Conservation (phyloP, 2,797 vertebrate species). For the Myoxocephalus aenaeus region DNA sequence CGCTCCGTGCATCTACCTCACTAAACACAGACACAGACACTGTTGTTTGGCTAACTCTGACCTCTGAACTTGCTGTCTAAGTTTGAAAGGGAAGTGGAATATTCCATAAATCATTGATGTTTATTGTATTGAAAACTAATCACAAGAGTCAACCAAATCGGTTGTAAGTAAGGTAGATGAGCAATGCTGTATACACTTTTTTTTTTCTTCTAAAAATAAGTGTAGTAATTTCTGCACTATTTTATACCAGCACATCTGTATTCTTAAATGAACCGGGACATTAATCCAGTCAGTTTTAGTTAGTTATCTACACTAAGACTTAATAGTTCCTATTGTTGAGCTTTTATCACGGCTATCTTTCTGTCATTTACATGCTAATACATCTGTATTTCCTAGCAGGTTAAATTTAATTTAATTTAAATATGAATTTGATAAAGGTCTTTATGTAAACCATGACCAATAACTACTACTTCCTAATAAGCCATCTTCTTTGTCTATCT, state of each 20-base stretch:
- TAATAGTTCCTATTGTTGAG: neutral
- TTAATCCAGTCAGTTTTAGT: neutral
- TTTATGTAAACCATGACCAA: neutral
- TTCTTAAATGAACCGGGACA: neutral
- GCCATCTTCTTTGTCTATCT: constrained; percentile 27
- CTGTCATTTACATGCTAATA: neutral
- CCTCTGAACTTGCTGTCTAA: neutral
- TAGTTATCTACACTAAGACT: neutral
- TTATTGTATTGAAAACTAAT: neutral
- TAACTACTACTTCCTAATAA: neutral
- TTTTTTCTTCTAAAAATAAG: neutral
- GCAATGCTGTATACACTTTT: neutral
- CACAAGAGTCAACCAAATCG: neutral
- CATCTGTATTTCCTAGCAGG: neutral
- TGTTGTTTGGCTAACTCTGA: neutral
- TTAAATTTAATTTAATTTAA: neutral
- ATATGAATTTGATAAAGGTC: neutral
- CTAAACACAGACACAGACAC: neutral
- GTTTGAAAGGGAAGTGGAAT: neutral
- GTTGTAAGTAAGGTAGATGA: no score
- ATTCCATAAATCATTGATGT: neutral
- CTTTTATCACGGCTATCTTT: neutral
- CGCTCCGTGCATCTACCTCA: neutral
- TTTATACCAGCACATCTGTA: neutral
- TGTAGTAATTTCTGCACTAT: neutral